Base-by-base conservation (phyloP, 2,888 invertebrate genomes). In the Eubasilissa splendida region DNA sequence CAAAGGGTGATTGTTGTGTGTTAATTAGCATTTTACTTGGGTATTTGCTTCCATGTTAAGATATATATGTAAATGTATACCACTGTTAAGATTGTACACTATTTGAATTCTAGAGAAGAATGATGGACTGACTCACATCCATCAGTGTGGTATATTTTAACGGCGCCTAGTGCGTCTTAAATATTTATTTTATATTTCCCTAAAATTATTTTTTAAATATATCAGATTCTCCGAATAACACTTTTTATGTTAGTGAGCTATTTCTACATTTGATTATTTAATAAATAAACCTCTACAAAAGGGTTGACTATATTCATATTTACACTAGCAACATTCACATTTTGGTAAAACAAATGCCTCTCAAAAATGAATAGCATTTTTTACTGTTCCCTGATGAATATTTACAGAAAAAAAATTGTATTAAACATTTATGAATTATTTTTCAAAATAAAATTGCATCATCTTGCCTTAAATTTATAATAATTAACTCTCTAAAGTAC, bases 381-480 rank as follows among this genome's bases (percentile, higher is more conserved):
- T 42, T 42, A 42, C 42, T 4, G 7, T 42, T 42, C 42, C 42
- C 42, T 42, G 42, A 42, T 42, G 2, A 5, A 42, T 42, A 42
- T 42, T 42, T 42, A 42, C 42, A 42, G 42, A 42, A 42, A 42
- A 42, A 42, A 42, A 42, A 42, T 42, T 42, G 4, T 63, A 3
- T 63, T 9, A 2, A 22, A 33, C 12, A 52, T 68, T 71, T 14
- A 31, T 4, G 52, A 52, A 52, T 70, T 22, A 14, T n/a, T 53
- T 53, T 52, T 12, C 2, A 73, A 53, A 73, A 73, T 73, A 54
- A 31, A 54, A 60, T 78, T 78, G 71, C 71, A 31, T 56, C 56
- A 71, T 78, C 78, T 78, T 78, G 78, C 78, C 78, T 70, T 78
- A 71, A 78, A 71, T 78, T 76, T 60, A 56, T 71, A 71, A 54